A percentile compares a stretch with the other conserved stretches of the same genome.
Conservation (phyloP, 2,113 vertebrate genomes). For the Peromyscus leucopus region DNA sequence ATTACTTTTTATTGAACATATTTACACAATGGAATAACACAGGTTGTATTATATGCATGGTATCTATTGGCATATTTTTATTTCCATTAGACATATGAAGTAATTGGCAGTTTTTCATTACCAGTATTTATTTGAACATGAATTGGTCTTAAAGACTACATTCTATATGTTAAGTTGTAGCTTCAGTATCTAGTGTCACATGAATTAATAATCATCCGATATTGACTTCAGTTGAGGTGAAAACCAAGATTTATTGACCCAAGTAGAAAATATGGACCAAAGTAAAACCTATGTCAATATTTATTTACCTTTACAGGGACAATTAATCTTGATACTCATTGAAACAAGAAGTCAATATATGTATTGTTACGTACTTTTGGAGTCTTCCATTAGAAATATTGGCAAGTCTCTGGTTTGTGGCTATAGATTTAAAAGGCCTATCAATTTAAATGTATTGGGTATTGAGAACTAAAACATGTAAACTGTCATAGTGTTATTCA, state of each 20-base stretch:
- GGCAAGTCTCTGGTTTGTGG: conserved; percentile 71
- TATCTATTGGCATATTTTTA: not conserved
- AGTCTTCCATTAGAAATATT: conserved; percentile 84
- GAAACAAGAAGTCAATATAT: conserved; percentile 83
- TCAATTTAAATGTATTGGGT: conserved; percentile 76
- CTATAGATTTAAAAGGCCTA: conserved; percentile 75
- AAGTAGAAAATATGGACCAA: conserved; percentile 82
- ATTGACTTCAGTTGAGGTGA: conserved; percentile 82
- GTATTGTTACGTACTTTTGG: conserved; percentile 83
- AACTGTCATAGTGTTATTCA: conserved; percentile 66
- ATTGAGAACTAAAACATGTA: conserved; percentile 71
- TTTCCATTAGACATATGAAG: conserved; percentile 42
- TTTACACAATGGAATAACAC: not conserved
- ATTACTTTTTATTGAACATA: conserved; percentile 18
- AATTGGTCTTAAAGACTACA: conserved; percentile 46
- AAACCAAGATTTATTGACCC: conserved; percentile 82
- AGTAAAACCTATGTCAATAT: conserved; percentile 84
- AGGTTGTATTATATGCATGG: not conserved
- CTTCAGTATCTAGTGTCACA: conserved; percentile 69
- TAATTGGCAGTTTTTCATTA: conserved; percentile 35
- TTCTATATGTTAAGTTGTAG: conserved; percentile 73
- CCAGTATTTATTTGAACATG: conserved; percentile 63
- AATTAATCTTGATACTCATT: conserved; percentile 84
- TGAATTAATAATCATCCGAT: conserved; percentile 82
- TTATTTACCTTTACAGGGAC: conserved; percentile 83